These are phyloP conservation scores for Chamaea fasciata DNA, from an alignment of 2,113 vertebrate genomes.

Conservation along the genomic window DNA sequence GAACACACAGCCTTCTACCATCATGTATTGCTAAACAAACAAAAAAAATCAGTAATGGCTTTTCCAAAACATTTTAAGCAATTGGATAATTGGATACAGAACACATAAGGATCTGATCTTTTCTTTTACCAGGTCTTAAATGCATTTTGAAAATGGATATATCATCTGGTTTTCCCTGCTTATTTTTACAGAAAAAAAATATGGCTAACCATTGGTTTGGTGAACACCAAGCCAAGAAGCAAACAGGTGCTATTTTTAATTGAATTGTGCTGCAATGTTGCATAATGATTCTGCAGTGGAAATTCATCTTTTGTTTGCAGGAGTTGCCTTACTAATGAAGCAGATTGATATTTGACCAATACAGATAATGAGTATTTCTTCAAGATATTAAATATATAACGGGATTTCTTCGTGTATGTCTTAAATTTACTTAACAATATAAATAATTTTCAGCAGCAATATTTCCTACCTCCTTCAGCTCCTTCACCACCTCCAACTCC, in stretches of 20 bases:
- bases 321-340: constrained; percentile 20
- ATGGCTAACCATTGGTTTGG: neutral
- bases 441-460: constrained; percentile 33
- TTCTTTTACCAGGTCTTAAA: neutral
- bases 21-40: neutral
- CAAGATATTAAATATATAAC: neutral
- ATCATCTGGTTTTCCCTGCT: neutral
- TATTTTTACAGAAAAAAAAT: neutral
- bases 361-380: neutral
- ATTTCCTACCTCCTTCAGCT: constrained; percentile 43
- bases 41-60: neutral
- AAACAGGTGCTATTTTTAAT: constrained; percentile 1
- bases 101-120: neutral
- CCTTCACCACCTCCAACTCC: neutral
- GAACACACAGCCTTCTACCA: neutral
- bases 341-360: neutral
- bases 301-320: constrained; percentile 20
- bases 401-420: neutral
- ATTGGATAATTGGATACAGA: neutral
- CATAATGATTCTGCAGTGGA: neutral
- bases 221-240: constrained; percentile 30
- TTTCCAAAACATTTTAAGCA: neutral
- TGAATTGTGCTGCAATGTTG: constrained; percentile 17
- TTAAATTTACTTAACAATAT: constrained; percentile 1
- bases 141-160: neutral